Percentiles rank a stretch among this genome's conserved stretches.
These are phyloP conservation scores for Emydocephalus ijimae DNA, from an alignment of 2,113 vertebrate species.

Conservation along the genomic window DNA sequence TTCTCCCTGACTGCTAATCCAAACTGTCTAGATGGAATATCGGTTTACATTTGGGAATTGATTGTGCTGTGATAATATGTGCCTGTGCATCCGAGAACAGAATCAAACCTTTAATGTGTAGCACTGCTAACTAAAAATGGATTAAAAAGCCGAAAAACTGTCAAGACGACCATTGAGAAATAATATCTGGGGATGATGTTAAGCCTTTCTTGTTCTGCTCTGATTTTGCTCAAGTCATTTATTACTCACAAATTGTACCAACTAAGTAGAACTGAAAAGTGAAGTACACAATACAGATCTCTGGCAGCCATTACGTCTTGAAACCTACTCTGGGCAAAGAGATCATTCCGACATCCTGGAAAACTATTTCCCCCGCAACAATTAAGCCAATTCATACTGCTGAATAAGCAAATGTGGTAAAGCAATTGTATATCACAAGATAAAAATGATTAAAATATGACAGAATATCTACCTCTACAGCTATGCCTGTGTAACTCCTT, in stretches of 20 bases:
- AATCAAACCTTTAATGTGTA: conserved; percentile 16
- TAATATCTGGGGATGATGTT: not conserved
- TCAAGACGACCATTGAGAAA: not conserved
- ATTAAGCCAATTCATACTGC: not conserved
- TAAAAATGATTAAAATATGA: not conserved
- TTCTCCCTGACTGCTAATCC: not conserved
- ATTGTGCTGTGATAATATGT: conserved; percentile 1
- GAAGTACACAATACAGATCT: not conserved
- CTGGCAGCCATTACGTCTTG: not conserved
- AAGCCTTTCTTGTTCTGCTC: not conserved
- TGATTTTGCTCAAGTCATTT: conserved; percentile 6
- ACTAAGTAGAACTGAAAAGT: not conserved
- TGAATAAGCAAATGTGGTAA: not conserved
- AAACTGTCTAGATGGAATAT: conserved; percentile 7
- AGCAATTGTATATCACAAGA: not conserved
- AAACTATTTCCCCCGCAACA: not conserved
- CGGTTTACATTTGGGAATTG: conserved; percentile 17
- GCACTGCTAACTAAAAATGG: not conserved
- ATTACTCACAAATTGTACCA: accelerated
- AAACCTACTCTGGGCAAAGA: not conserved
- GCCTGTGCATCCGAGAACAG: not conserved
- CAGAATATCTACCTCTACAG: not conserved
- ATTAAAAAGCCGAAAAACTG: conserved; percentile 17
- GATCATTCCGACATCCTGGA: not conserved
- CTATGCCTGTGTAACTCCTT: not conserved